These are phyloP conservation scores for Threskiornis aethiopicus DNA, from an alignment of 2,797 vertebrate genomes.

Conservation along the genomic window DNA sequence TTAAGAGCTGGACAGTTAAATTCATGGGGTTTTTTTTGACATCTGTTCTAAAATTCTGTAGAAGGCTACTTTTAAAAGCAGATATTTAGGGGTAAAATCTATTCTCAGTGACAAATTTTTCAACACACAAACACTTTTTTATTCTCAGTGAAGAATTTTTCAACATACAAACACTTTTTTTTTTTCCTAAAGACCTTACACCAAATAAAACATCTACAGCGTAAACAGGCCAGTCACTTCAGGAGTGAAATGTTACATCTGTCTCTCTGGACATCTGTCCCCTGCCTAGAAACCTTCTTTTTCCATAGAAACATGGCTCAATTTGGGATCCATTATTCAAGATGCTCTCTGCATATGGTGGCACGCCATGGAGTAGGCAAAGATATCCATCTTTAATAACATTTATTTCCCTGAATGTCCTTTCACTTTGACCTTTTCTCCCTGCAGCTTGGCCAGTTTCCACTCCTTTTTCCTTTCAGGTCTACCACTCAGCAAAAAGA, in stretches of 20 bases:
- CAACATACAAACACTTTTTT: not conserved
- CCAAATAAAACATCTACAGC: not conserved
- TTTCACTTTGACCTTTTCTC: not conserved
- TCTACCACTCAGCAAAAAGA: not conserved
- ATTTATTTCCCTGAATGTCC: not conserved
- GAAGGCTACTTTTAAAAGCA: not conserved
- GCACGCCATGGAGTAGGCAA: not conserved
- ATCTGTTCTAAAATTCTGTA: not conserved
- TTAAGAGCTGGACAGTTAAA: not conserved
- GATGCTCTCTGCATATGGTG: not conserved
- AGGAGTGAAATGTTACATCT: not conserved
- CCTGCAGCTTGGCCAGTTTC: not conserved
- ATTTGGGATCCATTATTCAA: not conserved
- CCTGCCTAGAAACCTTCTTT: not conserved
- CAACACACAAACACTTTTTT: not conserved
- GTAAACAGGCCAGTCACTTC: not conserved
- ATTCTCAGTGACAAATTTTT: not conserved
- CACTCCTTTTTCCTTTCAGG: not conserved
- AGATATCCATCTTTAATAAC: not conserved
- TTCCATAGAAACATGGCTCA: not conserved
- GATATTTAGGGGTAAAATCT: not conserved
- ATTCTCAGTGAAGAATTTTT: not conserved
- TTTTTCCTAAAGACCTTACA: not conserved
- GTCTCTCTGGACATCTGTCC: not conserved
- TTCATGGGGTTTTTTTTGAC: fast-evolving